phyloP scores from a whole-genome alignment of 2,797 vertebrate genomes.

The Leucoraja ocellata region DNA sequence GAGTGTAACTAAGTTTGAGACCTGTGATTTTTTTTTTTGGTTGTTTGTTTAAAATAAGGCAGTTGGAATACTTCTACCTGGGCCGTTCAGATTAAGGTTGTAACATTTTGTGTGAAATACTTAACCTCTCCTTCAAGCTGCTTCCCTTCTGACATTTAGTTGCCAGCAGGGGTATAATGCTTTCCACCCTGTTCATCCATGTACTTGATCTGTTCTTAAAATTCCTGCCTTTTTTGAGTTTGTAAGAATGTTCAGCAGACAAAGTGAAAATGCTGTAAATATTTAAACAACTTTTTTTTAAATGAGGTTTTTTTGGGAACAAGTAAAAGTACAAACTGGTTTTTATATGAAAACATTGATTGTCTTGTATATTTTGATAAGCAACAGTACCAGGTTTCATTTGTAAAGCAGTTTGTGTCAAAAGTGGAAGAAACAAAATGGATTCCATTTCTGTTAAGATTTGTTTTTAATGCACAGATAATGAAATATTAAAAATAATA shows the following conservation, averaged over 20 bases:
- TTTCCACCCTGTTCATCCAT: slow-evolving; percentile 42
- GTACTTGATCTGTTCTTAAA: slow-evolving; percentile 52
- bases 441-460: slow-evolving; percentile 60
- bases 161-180: slow-evolving; percentile 16
- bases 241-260: slow-evolving; percentile 59
- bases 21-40: not conserved
- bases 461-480: slow-evolving; percentile 70
- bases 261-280: slow-evolving; percentile 67
- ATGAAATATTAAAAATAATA: slow-evolving; percentile 70
- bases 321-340: slow-evolving; percentile 61
- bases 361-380: slow-evolving; percentile 77
- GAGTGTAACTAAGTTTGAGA: slow-evolving; percentile 11
- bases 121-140: slow-evolving; percentile 24
- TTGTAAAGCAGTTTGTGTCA: slow-evolving; percentile 65
- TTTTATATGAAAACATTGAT: slow-evolving; percentile 64
- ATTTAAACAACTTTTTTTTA: slow-evolving; percentile 61
- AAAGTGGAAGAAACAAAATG: slow-evolving; percentile 57
- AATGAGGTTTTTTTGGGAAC: slow-evolving; percentile 60
- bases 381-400: slow-evolving; percentile 69
- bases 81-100: not conserved
- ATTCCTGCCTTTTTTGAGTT: slow-evolving; percentile 52
- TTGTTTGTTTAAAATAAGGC: not conserved
- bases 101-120: slow-evolving; percentile 1
- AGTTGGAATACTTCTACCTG: not conserved
- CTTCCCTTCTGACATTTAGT: slow-evolving; percentile 14